phyloP scores from a whole-genome alignment of 2,888 invertebrate species.

The Eupeodes latifasciatus region DNA sequence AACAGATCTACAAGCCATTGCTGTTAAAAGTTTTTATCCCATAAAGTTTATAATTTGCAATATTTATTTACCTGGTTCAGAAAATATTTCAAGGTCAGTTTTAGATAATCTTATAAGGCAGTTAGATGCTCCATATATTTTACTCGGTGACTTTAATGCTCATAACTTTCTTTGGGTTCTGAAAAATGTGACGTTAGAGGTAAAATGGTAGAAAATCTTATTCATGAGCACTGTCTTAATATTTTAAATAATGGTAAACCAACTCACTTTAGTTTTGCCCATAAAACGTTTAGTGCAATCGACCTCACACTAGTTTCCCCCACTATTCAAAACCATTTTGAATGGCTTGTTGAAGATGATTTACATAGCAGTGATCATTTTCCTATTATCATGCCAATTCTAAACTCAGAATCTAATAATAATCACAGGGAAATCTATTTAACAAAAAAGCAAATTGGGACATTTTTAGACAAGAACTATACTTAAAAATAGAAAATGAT shows the following conservation, averaged over 20 bases:
- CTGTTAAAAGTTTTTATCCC: background rate
- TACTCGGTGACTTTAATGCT: slow-evolving; percentile 13
- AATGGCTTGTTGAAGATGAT: slow-evolving; percentile 16
- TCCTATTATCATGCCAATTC: slow-evolving; percentile 8
- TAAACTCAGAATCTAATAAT: background rate
- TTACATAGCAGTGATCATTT: slow-evolving; percentile 25
- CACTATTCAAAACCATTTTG: background rate
- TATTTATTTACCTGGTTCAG: slow-evolving; percentile 6
- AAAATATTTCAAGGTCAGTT: background rate
- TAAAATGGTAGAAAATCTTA: background rate
- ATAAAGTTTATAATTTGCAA: slow-evolving; percentile 4
- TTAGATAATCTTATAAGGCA: background rate
- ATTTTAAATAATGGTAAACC: slow-evolving; percentile 10
- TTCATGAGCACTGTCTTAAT: background rate
- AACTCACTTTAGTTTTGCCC: slow-evolving; percentile 8
- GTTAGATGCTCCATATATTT: background rate
- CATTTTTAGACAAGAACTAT: background rate
- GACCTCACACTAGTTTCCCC: slow-evolving; percentile 8
- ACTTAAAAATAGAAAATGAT: background rate
- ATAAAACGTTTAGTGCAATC: slow-evolving; percentile 19
- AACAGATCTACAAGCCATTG: slow-evolving; percentile 14
- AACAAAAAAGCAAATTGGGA: slow-evolving; percentile 16
- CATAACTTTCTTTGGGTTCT: slow-evolving; percentile 7
- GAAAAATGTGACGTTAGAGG: slow-evolving; percentile 6
- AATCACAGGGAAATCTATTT: background rate